phyloP scores from a whole-genome alignment of 2,113 vertebrate genomes.

The Girardinichthys multiradiatus region DNA sequence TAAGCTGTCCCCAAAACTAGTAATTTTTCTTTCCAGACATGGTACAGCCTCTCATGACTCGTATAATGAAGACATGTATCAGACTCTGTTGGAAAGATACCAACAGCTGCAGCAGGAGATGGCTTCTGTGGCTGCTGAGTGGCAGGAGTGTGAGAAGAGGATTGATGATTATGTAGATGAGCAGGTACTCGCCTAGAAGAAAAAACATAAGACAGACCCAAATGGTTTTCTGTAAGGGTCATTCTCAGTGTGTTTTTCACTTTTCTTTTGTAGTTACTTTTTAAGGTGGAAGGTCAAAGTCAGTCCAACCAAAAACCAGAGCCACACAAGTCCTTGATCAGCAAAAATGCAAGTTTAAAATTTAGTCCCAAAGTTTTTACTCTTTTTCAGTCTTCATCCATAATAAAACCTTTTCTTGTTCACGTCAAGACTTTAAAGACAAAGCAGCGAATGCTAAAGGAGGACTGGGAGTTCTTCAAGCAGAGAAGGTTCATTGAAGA shows the following conservation, averaged over 20 bases:
- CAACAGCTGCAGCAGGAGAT: constrained; percentile 92
- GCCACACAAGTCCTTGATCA: constrained; percentile 81
- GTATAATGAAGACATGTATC: constrained; percentile 91
- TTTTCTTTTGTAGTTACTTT: constrained; percentile 75
- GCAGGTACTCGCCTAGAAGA: constrained; percentile 81
- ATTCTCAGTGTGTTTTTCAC: background rate
- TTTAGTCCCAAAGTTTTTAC: background rate
- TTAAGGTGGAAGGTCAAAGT: constrained; percentile 81
- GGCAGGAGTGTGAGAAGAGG: constrained; percentile 96
- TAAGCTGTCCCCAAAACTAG: background rate
- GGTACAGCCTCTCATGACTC: constrained; percentile 90
- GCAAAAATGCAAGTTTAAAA: constrained; percentile 80
- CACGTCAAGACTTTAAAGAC: constrained; percentile 87
- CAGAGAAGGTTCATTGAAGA: constrained; percentile 93
- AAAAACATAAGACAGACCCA: background rate
- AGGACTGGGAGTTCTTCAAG: constrained; percentile 96
- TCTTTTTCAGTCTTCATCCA: background rate
- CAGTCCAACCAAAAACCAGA: constrained; percentile 79
- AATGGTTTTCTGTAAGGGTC: background rate
- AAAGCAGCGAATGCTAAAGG: constrained; percentile 91
- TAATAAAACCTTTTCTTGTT: constrained; percentile 6
- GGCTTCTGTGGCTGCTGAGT: constrained; percentile 87
- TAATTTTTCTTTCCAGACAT: constrained; percentile 75
- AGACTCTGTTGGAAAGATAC: constrained; percentile 89
- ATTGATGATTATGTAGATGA: constrained; percentile 98